These are phyloP conservation scores for Euura lappo DNA, from an alignment of 1,140 invertebrate genomes.

Conservation along the genomic window DNA sequence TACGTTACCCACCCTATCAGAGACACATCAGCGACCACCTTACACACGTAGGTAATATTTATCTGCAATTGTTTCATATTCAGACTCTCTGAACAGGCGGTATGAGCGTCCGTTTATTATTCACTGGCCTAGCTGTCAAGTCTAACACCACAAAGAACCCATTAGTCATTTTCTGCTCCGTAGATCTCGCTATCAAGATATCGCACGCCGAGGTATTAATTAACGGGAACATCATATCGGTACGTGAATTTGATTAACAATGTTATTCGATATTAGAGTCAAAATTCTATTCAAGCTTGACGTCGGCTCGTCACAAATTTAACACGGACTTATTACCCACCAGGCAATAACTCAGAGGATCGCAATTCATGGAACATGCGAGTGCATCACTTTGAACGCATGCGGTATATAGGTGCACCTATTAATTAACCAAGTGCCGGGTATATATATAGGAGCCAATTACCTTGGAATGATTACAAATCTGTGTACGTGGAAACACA, in stretches of 20 bases:
- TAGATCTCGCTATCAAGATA: conserved; percentile 6
- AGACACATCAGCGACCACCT: neutral
- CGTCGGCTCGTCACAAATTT: no score
- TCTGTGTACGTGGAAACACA: neutral
- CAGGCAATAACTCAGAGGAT: neutral
- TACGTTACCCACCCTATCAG: neutral
- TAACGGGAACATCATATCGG: neutral
- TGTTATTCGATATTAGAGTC: no score
- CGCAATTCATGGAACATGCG: conserved; percentile 6
- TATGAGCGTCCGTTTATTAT: neutral
- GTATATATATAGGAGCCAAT: neutral
- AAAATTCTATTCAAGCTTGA: no score
- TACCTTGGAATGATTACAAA: conserved; percentile 13
- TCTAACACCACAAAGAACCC: neutral
- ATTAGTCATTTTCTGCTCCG: neutral
- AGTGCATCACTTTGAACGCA: neutral
- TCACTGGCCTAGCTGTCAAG: neutral
- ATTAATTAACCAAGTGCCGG: conserved; percentile 5
- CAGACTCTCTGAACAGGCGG: no score
- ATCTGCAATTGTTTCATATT: neutral
- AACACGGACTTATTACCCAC: no score
- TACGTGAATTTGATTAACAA: neutral
- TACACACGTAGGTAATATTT: neutral
- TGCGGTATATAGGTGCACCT: neutral
- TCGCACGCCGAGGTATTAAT: neutral